Base-by-base conservation (phyloP, 1,140 invertebrate species). In the Drosophila pectinifera region DNA sequence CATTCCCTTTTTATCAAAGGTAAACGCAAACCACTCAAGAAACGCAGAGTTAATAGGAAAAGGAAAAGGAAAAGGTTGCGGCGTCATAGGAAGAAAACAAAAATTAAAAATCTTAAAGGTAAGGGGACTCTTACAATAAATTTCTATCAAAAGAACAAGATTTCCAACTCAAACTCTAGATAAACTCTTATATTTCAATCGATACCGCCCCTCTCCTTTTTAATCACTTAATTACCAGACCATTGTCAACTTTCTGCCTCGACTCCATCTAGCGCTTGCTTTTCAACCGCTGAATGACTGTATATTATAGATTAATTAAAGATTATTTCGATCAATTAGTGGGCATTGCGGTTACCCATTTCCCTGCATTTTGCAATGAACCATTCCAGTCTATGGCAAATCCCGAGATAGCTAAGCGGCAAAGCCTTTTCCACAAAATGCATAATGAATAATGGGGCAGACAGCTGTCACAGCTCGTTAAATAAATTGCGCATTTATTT, bases 401-500 rank as follows among this genome's bases (percentile, higher is more conserved):
- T 18, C 20, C 49, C 18, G 16, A 16, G 13, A 69, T 24, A 55
- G 20, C 55, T 53, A 28, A 14, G 11, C 8, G 11, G 1, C 31
- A 49, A 49, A 10, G 46, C 43, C 38, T 49, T 59, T 24, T 24
- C 39, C 43, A 49, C 31, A 7, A 41, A 62, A 53, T 51, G 36
- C 26, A 53, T 53, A 51, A 68, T 68, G 22, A 68, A 65, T 51
- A 67, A 67, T 45, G 18, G 46, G 31, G 39, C 3, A 41, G 61
- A 48, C 53, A 67, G 56, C 39, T 76, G 80, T 53, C 62, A 18
- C 45, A 49, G 46, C 39, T 81, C 48, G 58, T 78, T 81, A 88
- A 78, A 88, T 82, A 74, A 82, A 70, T 79, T 62, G 55, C 41
- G 20, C 68, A 55, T 78, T 80, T 85, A 73, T 85, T 82, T 85